Evolutionary conservation across 2,113 vertebrate genomes (phyloP).

Genomic region (Urocynchramus pylzowi): DNA sequence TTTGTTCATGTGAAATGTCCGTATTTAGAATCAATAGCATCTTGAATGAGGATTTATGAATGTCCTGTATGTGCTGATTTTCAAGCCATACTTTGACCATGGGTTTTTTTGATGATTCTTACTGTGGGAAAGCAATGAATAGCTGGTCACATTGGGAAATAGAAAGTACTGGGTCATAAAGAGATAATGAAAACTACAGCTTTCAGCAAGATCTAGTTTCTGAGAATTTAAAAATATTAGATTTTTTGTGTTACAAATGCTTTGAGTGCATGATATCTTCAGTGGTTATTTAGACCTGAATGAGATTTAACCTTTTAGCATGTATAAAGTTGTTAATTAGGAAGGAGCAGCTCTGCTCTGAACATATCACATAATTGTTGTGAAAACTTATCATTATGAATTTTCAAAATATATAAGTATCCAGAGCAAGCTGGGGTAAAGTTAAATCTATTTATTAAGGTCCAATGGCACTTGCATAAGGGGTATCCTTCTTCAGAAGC

Average conservation of each 20-base stretch:
- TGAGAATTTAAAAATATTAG: background rate
- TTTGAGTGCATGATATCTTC: background rate
- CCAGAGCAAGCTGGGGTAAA: background rate
- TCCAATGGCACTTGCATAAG: background rate
- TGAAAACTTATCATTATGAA: background rate
- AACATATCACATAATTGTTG: background rate
- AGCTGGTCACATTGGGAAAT: background rate
- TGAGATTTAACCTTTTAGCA: background rate
- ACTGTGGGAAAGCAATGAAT: background rate
- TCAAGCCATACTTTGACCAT: accelerated
- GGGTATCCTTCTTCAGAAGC: background rate
- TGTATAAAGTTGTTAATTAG: background rate
- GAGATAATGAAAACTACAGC: background rate
- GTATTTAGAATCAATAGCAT: background rate
- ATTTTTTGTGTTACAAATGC: background rate
- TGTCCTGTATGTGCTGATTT: background rate
- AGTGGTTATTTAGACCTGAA: background rate
- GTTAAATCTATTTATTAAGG: background rate
- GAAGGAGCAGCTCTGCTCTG: background rate
- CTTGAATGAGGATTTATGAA: background rate
- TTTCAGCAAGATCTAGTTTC: background rate
- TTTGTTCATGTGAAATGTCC: background rate
- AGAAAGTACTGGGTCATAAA: background rate
- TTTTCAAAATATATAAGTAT: background rate
- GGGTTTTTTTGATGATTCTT: background rate